Evolutionary conservation across 2,888 invertebrate genomes (phyloP).

Genomic region (Himalopsyche tibetana): DNA sequence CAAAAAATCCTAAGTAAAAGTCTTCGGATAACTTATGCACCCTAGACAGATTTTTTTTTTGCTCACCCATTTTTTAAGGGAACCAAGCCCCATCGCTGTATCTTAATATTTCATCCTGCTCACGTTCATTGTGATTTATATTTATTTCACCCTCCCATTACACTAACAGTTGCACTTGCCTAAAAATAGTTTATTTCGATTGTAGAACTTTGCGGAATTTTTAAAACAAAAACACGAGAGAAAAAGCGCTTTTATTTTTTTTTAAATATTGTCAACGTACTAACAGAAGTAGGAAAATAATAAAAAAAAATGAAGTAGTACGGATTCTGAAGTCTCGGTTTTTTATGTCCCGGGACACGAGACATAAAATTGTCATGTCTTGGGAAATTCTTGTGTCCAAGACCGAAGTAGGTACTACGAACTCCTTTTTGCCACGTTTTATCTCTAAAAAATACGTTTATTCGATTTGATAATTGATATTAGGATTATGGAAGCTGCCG

Average conservation of each 20-base stretch:
- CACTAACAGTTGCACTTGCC: slow-evolving; percentile 58
- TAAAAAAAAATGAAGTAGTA: no score
- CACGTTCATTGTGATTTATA: slow-evolving; percentile 64
- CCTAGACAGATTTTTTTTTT: slow-evolving; percentile 58
- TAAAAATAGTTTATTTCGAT: slow-evolving; percentile 47
- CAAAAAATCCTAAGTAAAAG: slow-evolving; percentile 62
- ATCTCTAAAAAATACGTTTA: no score
- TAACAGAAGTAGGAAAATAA: no score
- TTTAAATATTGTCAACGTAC: no score
- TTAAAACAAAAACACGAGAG: not conserved
- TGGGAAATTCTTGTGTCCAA: no score
- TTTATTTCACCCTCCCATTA: slow-evolving; percentile 53
- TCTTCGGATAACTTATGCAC: slow-evolving; percentile 61
- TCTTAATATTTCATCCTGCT: slow-evolving; percentile 63
- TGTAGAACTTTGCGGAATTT: not conserved
- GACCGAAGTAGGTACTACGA: no score
- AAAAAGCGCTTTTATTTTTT: not conserved
- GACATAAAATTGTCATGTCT: no score
- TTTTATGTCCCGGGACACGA: no score
- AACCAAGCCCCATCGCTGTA: slow-evolving; percentile 43
- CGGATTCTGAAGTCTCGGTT: no score
- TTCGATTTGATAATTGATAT: no score
- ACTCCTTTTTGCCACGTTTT: no score
- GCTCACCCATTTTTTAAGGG: slow-evolving; percentile 64
- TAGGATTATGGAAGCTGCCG: no score